Evolutionary conservation across 2,888 invertebrate genomes (phyloP), one percentile per base, ranked within the genome.

Genomic region (Pachymerium ferrugineum): DNA sequence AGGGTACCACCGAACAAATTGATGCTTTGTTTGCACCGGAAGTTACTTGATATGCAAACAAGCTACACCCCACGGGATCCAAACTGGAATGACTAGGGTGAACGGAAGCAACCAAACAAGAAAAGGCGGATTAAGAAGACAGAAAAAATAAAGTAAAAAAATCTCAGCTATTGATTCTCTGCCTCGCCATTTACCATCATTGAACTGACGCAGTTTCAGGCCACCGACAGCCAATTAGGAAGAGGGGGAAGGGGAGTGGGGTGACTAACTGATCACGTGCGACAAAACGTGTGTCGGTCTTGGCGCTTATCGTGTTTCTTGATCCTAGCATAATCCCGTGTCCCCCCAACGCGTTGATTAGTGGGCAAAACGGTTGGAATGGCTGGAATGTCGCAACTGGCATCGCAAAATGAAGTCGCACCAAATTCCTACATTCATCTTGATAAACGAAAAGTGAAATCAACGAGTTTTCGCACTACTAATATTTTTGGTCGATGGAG

Each of bases 381-480:
- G 6, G 47, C 10, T 3, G 47, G 47, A 54, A 54, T 54, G 47
- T 54, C 19, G 47, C n/a, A n/a, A 54, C 47, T 54, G 19, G 47
- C 38, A 38, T 54, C 22, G 19, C 47, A 54, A 12, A n/a, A 16
- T 19, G 22, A 54, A 54, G 42, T n/a, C n/a, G n/a, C n/a, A n/a
- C n/a, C n/a, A n/a, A n/a, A 42, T 16, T 5, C 22, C 4, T 22
- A n/a, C 47, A 22, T 54, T 54, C 16, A 10, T 54, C 47, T 54
- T 54, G 47, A 54, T 54, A 54, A 54, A 54, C 22, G 47, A 54
- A 54, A 54, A 54, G 47, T 54, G 19, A 54, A 54, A 54, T 54
- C 47, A 54, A 54, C 22, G 47, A 54, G 47, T 22, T 54, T 54
- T 3, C 47, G 47, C 47, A 22, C 22, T 22, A 10, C 47, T 54